phyloP scores from a whole-genome alignment of 1,140 invertebrate species.

The Eupeodes corollae region DNA sequence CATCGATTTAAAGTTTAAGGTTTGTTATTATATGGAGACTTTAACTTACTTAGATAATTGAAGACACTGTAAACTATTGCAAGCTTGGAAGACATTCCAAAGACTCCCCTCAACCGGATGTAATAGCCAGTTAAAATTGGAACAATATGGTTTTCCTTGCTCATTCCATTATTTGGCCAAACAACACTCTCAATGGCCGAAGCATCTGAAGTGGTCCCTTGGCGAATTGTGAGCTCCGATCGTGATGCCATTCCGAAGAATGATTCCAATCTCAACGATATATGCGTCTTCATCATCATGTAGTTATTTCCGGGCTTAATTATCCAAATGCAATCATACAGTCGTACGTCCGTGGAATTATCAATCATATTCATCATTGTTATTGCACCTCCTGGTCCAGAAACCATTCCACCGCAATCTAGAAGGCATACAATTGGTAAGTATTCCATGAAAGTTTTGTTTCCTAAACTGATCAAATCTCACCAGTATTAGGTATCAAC shows the following conservation, averaged over 20 bases:
- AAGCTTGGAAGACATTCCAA: constrained; percentile 49
- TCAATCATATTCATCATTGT: constrained; percentile 68
- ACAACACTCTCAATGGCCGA: constrained; percentile 48
- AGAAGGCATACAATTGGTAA: not conserved
- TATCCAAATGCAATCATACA: constrained; percentile 63
- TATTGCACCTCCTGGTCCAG: constrained; percentile 59
- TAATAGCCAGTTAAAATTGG: constrained; percentile 56
- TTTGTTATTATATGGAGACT: no score
- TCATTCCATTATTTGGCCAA: constrained; percentile 39
- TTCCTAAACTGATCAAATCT: constrained; percentile 5
- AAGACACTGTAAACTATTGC: constrained; percentile 63
- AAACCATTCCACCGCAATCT: constrained; percentile 62
- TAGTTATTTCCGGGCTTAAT: constrained; percentile 53
- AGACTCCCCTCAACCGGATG: constrained; percentile 52
- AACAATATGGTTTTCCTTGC: constrained; percentile 48
- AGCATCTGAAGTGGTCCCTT: constrained; percentile 55
- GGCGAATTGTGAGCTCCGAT: constrained; percentile 48
- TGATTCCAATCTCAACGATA: constrained; percentile 53
- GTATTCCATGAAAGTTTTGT: not conserved
- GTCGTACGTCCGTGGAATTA: constrained; percentile 41
- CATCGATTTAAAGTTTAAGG: no score
- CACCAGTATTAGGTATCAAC: constrained; percentile 47
- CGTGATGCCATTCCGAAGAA: constrained; percentile 53
- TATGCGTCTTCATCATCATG: constrained; percentile 55
- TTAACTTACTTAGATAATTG: constrained; percentile 53